Base-by-base conservation (phyloP, 2,113 vertebrate species). In the Puntigrus tetrazona region DNA sequence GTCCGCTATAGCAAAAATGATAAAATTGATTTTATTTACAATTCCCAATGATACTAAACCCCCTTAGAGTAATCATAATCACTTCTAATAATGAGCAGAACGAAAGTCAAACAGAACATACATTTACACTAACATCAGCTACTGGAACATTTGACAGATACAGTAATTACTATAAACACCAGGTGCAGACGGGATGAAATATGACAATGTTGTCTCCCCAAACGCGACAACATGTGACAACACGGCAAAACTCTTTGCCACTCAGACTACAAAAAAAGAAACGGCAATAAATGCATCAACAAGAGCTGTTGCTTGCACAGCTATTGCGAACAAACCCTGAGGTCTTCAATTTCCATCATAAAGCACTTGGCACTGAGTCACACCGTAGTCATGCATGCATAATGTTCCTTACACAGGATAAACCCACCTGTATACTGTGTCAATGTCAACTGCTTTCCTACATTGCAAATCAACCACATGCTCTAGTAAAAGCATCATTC, bases 151-250 rank as follows among this genome's bases (percentile, higher is more conserved):
- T 86, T 78, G 73, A 88, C 84, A 83, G 69, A 50, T 75, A 76
- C 85, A 16, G 84, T 88, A 89, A 92, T 90, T 90, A 91, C 83
- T 80, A 77, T 88, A 81, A 89, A 88, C 88, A 89, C 90, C 84
- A 89, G 78, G 63, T 88, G 84, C 55, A 61, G 74, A 78, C 83
- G 89, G 84, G 83, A 89, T 88, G 86, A 84, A 87, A 84, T 34
- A 76, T 90, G 89, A 91, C 86, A 90, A 85, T 73, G 88, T 85
- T 22, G 88, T 89, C 70, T 82, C 67, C 38, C 27, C 50, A 43
- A 38, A 45, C 18, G 34, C 50, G 72, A 72, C 81, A 77, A 47
- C 36, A 47, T 47, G 38, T 11, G 47, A 72, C 67, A 34, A 52
- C 38, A 38, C 52, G 7, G 67, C 7, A 45, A n/a, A 50, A 43